phyloP scores from a whole-genome alignment of 2,888 invertebrate genomes.

The Amaurobius ferox region DNA sequence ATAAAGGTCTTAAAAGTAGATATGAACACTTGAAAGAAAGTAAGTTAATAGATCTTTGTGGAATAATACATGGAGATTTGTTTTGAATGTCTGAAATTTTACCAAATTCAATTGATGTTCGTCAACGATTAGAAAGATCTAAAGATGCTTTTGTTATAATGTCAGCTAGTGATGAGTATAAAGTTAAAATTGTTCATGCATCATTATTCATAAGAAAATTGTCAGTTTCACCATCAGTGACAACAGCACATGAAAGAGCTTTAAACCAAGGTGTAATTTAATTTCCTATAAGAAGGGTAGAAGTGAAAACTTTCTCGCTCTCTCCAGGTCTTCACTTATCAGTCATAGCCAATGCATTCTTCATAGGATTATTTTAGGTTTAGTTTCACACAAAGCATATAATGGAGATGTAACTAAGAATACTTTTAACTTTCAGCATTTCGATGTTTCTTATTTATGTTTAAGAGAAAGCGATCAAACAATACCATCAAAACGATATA shows the following conservation, averaged over 20 bases:
- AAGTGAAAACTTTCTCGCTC: slow-evolving; percentile 22
- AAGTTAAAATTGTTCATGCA: not conserved
- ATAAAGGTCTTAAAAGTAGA: not conserved
- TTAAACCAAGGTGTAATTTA: not conserved
- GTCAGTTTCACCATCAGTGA: not conserved
- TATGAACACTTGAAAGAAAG: not conserved
- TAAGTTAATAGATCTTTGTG: not conserved
- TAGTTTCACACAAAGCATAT: slow-evolving; percentile 31
- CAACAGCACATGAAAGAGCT: slow-evolving; percentile 8
- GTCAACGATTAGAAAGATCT: slow-evolving; percentile 18
- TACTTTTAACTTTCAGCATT: slow-evolving; percentile 21
- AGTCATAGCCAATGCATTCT: slow-evolving; percentile 27
- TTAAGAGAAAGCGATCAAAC: not conserved
- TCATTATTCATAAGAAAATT: not conserved
- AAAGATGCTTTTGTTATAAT: slow-evolving; percentile 21
- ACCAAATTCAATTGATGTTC: slow-evolving; percentile 17
- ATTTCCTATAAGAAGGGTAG: not conserved
- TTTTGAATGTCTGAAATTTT: not conserved
- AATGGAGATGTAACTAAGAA: slow-evolving; percentile 15
- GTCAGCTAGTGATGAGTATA: not conserved
- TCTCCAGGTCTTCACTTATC: slow-evolving; percentile 10
- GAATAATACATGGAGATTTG: not conserved
- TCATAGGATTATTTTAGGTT: slow-evolving; percentile 21
- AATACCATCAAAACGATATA: slow-evolving; percentile 15
- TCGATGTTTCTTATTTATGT: slow-evolving; percentile 26